These are phyloP conservation scores for Drosophila paulistorum DNA, from an alignment of 1,140 invertebrate genomes.

Conservation along the genomic window DNA sequence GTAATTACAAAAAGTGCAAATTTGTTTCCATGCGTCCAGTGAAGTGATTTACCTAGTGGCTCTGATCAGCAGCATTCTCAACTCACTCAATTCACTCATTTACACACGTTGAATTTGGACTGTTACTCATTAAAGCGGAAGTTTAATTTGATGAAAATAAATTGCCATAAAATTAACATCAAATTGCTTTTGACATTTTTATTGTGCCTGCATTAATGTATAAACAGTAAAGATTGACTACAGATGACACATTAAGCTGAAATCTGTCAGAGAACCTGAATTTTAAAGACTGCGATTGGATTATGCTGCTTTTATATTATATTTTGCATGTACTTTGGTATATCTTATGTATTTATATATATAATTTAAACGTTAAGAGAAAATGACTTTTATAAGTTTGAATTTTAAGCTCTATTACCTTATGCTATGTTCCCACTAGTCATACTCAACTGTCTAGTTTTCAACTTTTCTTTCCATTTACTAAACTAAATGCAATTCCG, in stretches of 20 bases:
- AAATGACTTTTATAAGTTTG: too few relatives aligned
- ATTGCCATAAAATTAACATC: conserved; percentile 57
- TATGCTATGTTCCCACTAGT: too few relatives aligned
- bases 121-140: conserved; percentile 54
- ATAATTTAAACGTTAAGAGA: too few relatives aligned
- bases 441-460: too few relatives aligned
- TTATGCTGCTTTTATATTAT: too few relatives aligned
- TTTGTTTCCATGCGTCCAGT: conserved; percentile 17
- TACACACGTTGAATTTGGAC: conserved; percentile 33
- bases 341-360: too few relatives aligned
- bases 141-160: conserved; percentile 53
- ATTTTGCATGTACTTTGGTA: too few relatives aligned
- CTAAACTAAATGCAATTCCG: too few relatives aligned
- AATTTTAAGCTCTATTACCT: too few relatives aligned
- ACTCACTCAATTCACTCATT: conserved; percentile 17
- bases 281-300: too few relatives aligned
- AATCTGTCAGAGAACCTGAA: not conserved
- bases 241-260: too few relatives aligned
- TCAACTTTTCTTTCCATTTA: too few relatives aligned
- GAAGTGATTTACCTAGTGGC: conserved; percentile 39
- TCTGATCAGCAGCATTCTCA: not conserved
- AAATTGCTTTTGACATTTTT: conserved; percentile 56
- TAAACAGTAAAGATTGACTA: conserved; percentile 8
- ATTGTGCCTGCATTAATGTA: conserved; percentile 9
- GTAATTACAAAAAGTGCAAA: conserved; percentile 73